A percentile compares a stretch with the other conserved stretches of the same genome.
Conservation (phyloP, 2,888 invertebrate species). For the Pherbina coryleti region DNA sequence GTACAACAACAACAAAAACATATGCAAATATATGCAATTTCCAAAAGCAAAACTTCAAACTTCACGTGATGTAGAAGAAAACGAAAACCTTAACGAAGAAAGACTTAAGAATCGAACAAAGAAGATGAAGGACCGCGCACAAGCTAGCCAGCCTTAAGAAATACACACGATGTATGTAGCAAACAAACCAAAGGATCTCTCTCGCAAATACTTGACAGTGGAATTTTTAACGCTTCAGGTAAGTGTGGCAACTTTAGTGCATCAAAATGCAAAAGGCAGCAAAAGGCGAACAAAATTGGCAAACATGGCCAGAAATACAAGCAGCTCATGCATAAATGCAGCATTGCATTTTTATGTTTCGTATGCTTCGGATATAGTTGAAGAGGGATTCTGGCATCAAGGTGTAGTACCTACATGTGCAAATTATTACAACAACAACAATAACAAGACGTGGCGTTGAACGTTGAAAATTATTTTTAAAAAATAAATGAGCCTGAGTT, state of each 20-base stretch:
- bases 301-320: conserved; percentile 9
- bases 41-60: neutral
- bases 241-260: conserved; percentile 26
- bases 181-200: conserved; percentile 6
- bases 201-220: conserved; percentile 33
- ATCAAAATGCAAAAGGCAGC: neutral
- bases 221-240: conserved; percentile 39
- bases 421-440: neutral
- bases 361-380: neutral
- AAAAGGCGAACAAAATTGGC: conserved; percentile 27
- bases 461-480: no score
- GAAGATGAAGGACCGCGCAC: neutral
- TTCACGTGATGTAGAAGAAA: neutral
- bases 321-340: conserved; percentile 10
- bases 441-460: neutral
- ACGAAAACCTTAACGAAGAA: neutral
- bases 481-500: no score
- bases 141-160: neutral
- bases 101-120: neutral
- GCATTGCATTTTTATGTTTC: neutral
- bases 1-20: conserved; percentile 14
- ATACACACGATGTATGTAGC: neutral
- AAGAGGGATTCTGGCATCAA: neutral
- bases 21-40: conserved; percentile 15
- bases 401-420: neutral